phyloP scores from a whole-genome alignment of 2,797 vertebrate species.

The Lutjanus campechanus region DNA sequence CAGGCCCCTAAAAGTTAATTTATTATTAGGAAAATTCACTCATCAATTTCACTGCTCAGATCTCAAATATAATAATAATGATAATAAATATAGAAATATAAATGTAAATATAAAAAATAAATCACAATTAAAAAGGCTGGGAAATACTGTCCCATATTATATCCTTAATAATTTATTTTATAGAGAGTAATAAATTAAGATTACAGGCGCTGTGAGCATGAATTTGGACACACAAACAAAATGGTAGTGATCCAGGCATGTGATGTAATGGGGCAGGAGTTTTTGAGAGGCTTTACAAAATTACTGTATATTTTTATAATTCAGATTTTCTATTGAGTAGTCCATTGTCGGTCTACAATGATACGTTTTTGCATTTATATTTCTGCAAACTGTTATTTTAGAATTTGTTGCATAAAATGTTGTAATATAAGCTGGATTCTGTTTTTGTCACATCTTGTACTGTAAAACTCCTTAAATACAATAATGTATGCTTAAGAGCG shows the following conservation, averaged over 20 bases:
- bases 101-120: no score
- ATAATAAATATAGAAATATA: no score
- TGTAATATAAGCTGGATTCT: neutral
- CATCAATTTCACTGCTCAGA: neutral
- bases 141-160: neutral
- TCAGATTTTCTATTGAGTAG: neutral
- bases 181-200: neutral
- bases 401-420: neutral
- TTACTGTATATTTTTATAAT: neutral
- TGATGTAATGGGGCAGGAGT: neutral
- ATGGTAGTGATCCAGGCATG: neutral
- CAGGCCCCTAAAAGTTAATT: neutral
- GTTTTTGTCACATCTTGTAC: neutral
- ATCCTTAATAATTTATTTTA: neutral
- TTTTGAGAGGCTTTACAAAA: neutral
- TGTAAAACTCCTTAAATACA: conserved; percentile 2
- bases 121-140: neutral
- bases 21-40: neutral
- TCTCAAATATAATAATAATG: neutral
- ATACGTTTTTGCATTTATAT: conserved; percentile 2
- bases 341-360: neutral
- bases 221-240: neutral
- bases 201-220: neutral
- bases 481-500: neutral
- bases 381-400: neutral